These are phyloP conservation scores for Catamblyrhynchus diadema DNA, from an alignment of 2,797 vertebrate species.

Conservation along the genomic window DNA sequence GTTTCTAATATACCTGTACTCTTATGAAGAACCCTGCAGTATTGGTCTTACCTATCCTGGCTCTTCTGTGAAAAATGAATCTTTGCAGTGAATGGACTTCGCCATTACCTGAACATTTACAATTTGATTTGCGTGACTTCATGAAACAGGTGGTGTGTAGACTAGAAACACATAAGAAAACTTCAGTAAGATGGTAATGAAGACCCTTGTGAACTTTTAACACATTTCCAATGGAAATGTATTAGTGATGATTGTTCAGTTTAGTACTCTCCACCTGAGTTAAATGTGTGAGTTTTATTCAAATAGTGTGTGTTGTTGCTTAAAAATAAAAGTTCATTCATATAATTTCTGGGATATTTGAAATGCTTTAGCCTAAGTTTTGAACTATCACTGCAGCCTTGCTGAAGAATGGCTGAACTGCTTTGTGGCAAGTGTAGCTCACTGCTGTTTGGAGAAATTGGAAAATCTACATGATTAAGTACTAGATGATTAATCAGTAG, in stretches of 20 bases:
- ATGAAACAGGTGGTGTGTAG: conserved; percentile 67
- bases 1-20: conserved; percentile 74
- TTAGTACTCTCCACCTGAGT: conserved; percentile 71
- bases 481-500: not conserved
- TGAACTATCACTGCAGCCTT: not conserved
- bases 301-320: conserved; percentile 74
- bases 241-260: conserved; percentile 68
- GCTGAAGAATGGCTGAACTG: not conserved
- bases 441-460: not conserved
- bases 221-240: conserved; percentile 84
- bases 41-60: conserved; percentile 53
- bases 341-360: conserved; percentile 39
- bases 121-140: conserved; percentile 70
- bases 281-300: conserved; percentile 76
- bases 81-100: conserved; percentile 78
- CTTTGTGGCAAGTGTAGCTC: not conserved
- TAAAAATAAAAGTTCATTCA: conserved; percentile 71
- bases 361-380: conserved; percentile 31
- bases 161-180: conserved; percentile 77
- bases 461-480: not conserved
- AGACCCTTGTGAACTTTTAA: conserved; percentile 62
- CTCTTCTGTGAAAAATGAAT: conserved; percentile 74
- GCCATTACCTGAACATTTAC: conserved; percentile 59
- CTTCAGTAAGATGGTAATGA: conserved; percentile 76
- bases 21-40: conserved; percentile 60